Percentiles rank a stretch among this genome's conserved stretches.
Evolutionary conservation across 1,140 invertebrate species (phyloP).

Genomic region (Lepidurus packardi): DNA sequence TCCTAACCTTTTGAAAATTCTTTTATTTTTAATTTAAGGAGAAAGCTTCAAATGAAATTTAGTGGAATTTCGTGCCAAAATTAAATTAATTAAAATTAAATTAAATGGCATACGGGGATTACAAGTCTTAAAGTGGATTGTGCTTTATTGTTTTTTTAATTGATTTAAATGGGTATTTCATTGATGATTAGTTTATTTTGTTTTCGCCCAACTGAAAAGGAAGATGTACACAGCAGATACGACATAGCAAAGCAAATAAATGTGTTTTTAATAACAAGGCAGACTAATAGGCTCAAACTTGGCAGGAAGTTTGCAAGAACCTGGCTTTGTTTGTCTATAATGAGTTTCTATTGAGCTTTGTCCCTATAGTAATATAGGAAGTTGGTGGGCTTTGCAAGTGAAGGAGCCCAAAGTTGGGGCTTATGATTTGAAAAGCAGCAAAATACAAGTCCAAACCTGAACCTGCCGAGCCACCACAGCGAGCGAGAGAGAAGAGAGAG

Average conservation of each 20-base stretch:
- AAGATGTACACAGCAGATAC: background rate
- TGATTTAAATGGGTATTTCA: too few relatives aligned
- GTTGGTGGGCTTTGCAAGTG: background rate
- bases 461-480: background rate
- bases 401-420: background rate
- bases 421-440: slow-evolving; percentile 1
- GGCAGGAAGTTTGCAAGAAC: background rate
- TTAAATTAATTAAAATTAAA: too few relatives aligned
- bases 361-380: background rate
- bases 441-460: background rate
- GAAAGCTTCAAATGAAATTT: too few relatives aligned
- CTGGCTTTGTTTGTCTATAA: background rate
- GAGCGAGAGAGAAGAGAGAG: background rate
- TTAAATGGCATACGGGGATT: too few relatives aligned
- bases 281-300: background rate
- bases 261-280: background rate
- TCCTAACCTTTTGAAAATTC: too few relatives aligned
- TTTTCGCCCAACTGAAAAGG: background rate
- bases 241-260: background rate
- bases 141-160: too few relatives aligned
- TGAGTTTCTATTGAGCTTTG: background rate
- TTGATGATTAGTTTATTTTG: too few relatives aligned
- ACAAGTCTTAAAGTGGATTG: too few relatives aligned
- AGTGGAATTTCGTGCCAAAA: too few relatives aligned
- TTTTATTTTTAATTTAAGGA: too few relatives aligned